Evolutionary conservation across 2,888 invertebrate species (phyloP), one percentile per base, ranked within the genome.

Genomic region (Diarsia mendica): DNA sequence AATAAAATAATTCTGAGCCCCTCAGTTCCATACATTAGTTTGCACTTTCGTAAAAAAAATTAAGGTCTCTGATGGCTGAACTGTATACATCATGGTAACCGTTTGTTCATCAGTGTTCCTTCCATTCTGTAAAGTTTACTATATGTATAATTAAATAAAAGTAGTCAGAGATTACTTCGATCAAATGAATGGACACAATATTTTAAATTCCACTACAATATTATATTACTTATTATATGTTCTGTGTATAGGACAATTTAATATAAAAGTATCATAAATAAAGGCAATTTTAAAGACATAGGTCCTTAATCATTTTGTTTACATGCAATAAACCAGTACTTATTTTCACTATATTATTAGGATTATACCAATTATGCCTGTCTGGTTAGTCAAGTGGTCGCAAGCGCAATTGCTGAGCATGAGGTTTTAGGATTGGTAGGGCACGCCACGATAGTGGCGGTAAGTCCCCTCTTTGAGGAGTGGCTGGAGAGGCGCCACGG

Each of bases 241-340:
- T 63, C 8, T 63, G 18, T 60, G 3, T 10, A 4, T 18, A 60
- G 3, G 60, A 33, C n/a, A n/a, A 63, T 63, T 63, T 15, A 8
- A 60, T 18, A 20, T 33, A 60, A 61, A 73, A 15, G 0, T 68
- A 46, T 61, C 18, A 46, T 10, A 33, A n/a, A 63, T 53, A 48
- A 61, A 48, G 61, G 13, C 18, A 68, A 53, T 63, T 15, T 33
- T 13, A 33, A 61, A 53, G 20, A 61, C 20, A n/a, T 44, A 20
- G 3, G 5, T 61, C 15, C 28, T 46, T 10, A 72, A 44, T 60
- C 13, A 4, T 28, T 51, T 2, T 39, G 18, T 55, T 64, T n/a
- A 44, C 44, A 28, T 53, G n/a, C 9, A 69, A 23, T 75, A 33
- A 28, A 49, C 10, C 48, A 63, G n/a, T 75, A 48, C 28, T 67